These are phyloP conservation scores for Parthenolecanium corni DNA, from an alignment of 2,888 invertebrate species.

Conservation along the genomic window DNA sequence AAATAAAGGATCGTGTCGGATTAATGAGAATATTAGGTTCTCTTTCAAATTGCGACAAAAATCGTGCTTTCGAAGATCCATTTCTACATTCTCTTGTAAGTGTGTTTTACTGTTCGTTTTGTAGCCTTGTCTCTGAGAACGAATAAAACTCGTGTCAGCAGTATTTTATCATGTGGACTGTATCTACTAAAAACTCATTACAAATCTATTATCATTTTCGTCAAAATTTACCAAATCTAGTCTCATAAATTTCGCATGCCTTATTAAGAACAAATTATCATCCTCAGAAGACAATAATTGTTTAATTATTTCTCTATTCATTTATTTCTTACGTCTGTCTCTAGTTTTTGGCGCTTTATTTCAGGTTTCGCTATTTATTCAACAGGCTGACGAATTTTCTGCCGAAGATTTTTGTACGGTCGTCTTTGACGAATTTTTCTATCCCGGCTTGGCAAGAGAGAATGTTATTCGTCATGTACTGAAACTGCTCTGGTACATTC, in stretches of 20 bases:
- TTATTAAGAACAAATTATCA: no score
- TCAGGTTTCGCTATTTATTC: constrained; percentile 62
- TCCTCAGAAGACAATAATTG: no score
- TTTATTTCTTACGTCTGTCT: background rate
- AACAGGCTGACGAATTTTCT: constrained; percentile 82
- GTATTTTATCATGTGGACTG: background rate
- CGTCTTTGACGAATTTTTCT: constrained; percentile 89
- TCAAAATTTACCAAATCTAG: no score
- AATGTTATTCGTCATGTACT: constrained; percentile 85
- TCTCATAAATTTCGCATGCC: no score
- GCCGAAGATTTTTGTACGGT: constrained; percentile 91
- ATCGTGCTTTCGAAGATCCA: constrained; percentile 87
- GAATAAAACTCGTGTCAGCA: background rate
- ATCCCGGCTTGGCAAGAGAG: constrained; percentile 76
- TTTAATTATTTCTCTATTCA: no score
- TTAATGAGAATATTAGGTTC: constrained; percentile 78
- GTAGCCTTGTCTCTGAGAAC: background rate
- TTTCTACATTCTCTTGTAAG: constrained; percentile 78
- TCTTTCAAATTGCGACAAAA: constrained; percentile 79
- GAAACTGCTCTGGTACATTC: constrained; percentile 81
- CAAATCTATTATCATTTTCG: background rate
- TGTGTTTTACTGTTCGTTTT: constrained; percentile 15
- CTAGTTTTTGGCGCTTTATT: background rate
- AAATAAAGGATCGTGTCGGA: constrained; percentile 66
- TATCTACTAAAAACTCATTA: background rate